These are phyloP conservation scores for Torymus tubicola DNA, from an alignment of 2,888 invertebrate species.

Conservation along the genomic window DNA sequence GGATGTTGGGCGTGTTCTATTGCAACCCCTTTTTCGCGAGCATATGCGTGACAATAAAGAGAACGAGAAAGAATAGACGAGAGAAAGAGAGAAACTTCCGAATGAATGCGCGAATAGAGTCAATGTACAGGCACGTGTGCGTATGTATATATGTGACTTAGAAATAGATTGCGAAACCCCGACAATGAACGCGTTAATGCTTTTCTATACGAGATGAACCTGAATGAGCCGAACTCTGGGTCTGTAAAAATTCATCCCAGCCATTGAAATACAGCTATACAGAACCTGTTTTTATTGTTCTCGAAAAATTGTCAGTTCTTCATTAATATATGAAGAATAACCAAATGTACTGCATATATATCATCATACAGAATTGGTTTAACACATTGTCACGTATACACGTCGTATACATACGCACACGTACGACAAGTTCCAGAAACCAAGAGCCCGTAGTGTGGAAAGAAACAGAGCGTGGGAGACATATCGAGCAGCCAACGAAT, in stretches of 20 bases:
- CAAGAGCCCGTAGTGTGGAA: conserved; percentile 20
- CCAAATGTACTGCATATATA: too few species aligned
- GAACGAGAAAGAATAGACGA: not conserved
- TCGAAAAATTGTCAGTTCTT: too few species aligned
- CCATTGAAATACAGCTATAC: too few species aligned
- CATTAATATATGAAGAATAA: too few species aligned
- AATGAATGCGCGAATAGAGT: not conserved
- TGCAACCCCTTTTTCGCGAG: conserved; percentile 38
- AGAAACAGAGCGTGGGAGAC: conserved; percentile 48
- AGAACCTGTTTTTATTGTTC: too few species aligned
- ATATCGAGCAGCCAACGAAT: conserved; percentile 21
- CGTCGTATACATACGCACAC: not conserved
- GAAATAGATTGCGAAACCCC: too few species aligned
- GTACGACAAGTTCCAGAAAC: conserved; percentile 8
- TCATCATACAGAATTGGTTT: too few species aligned
- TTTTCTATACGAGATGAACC: too few species aligned
- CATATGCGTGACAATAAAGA: conserved; percentile 11
- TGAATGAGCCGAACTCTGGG: too few species aligned
- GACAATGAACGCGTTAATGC: too few species aligned
- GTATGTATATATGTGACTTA: not conserved
- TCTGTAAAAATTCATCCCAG: too few species aligned
- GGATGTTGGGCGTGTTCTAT: conserved; percentile 46
- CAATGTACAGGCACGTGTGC: not conserved
- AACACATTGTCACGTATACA: too few species aligned
- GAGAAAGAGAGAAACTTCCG: not conserved